Evolutionary conservation across 2,888 invertebrate species (phyloP).

Genomic region (Mythimna lalbum): DNA sequence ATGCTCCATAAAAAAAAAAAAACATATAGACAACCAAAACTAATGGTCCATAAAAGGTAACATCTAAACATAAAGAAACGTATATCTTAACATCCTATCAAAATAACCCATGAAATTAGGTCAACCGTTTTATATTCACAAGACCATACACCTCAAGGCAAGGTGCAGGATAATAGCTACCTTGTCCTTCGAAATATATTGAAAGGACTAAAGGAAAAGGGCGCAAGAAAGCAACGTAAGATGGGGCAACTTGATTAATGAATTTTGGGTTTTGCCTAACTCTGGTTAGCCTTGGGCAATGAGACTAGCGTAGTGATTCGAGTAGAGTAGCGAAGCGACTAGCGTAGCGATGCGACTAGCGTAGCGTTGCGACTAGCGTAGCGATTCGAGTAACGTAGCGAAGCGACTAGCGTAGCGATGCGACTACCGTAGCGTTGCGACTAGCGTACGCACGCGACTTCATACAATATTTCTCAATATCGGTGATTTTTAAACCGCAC

Average conservation of each 20-base stretch:
- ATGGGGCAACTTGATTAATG: conserved; percentile 45
- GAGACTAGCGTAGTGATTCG: neutral
- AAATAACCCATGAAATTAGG: conserved; percentile 40
- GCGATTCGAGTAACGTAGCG: too few species aligned
- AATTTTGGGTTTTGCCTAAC: conserved; percentile 9
- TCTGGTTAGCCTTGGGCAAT: neutral
- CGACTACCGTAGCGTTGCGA: too few species aligned
- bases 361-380: neutral
- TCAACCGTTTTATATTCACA: conserved; percentile 54
- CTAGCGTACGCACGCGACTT: neutral
- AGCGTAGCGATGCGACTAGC: neutral
- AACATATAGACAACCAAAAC: neutral
- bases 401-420: neutral
- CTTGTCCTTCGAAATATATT: conserved; percentile 46
- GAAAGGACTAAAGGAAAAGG: conserved; percentile 29
- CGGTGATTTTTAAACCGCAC: neutral
- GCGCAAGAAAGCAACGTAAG: conserved; percentile 37
- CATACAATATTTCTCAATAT: neutral
- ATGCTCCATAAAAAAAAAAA: neutral
- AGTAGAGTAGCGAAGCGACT: too few species aligned
- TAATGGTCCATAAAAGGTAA: neutral
- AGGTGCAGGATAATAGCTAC: conserved; percentile 43
- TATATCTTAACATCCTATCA: conserved; percentile 8
- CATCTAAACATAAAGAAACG: too few species aligned
- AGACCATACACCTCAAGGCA: conserved; percentile 56